These are phyloP conservation scores for Rhabdomys pumilio DNA, from an alignment of 2,797 vertebrate genomes.

Conservation along the genomic window DNA sequence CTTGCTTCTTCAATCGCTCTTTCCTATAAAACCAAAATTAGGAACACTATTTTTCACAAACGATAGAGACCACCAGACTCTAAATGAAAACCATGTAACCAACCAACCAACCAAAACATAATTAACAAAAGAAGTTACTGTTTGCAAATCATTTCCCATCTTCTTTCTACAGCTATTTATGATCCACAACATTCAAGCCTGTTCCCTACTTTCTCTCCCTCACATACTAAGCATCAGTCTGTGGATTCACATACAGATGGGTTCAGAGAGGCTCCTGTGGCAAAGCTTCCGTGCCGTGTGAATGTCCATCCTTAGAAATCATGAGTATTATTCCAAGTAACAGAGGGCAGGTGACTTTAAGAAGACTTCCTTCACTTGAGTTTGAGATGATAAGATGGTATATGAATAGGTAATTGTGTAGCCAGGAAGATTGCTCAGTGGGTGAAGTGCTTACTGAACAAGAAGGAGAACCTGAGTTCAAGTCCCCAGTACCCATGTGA, in stretches of 20 bases:
- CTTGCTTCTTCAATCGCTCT: slow-evolving; percentile 65
- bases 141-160: slow-evolving; percentile 60
- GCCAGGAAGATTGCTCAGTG: neutral
- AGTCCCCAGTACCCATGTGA: neutral
- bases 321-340: slow-evolving; percentile 52
- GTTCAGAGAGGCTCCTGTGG: slow-evolving; percentile 80
- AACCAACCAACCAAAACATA: neutral
- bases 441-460: neutral
- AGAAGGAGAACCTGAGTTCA: neutral
- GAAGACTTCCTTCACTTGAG: slow-evolving; percentile 73
- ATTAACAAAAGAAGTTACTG: neutral
- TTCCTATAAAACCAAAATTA: slow-evolving; percentile 60
- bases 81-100: neutral
- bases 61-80: slow-evolving; percentile 59
- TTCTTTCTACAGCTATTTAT: slow-evolving; percentile 80
- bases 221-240: slow-evolving; percentile 84
- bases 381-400: slow-evolving; percentile 27
- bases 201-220: slow-evolving; percentile 80
- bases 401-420: neutral
- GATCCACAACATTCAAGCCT: slow-evolving; percentile 68
- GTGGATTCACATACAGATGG: slow-evolving; percentile 62
- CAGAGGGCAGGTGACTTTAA: slow-evolving; percentile 65
- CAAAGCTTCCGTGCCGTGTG: slow-evolving; percentile 74
- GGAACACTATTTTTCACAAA: slow-evolving; percentile 9
- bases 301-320: slow-evolving; percentile 72